Evolutionary conservation across 2,888 invertebrate genomes (phyloP), one percentile per base, ranked within the genome.

Genomic region (Euphydryas editha): DNA sequence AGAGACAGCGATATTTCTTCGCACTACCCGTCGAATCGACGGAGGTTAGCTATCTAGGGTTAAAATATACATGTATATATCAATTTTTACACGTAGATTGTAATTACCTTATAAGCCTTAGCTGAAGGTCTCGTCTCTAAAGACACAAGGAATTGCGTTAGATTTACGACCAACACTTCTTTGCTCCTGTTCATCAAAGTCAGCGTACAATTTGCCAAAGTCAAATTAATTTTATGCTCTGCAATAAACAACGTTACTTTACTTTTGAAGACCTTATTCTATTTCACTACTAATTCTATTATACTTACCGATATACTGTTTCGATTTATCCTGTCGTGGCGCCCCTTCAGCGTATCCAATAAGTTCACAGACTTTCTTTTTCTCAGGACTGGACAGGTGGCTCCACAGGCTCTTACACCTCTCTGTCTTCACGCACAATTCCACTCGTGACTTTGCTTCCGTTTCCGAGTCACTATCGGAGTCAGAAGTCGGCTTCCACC

Each of bases 141-240:
- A 4, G 95, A 95, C 0, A 94, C 94, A 18, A 95, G 88, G 75
- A 96, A 94, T 84, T 97, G 96, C 0, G 96, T 95, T 68, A 97
- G 81, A 0, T 96, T 96, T 72, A 95, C 83, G 20, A 96, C 95
- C 67, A 96, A 80, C 13, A 97, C 94, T 86, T 97, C 96, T 73
- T 94, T 95, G 65, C 94, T 94, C 68, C 94, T 93, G 78, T 95
- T 95, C 74, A 95, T 90, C 59, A 97, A 84, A 13, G 95, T 95
- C 63, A 96, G 69, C 1, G 95, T 95, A 73, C 95, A 95, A 81
- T 96, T 96, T 17, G 95, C 96, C 59, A 97, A 82, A 0, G 96
- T 95, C 71, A 97, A 92, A 83, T 96, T 96, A 67, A 96, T 88
- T 86, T 96, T 96, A 80, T 96, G 96, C 76, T 96, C 96, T 95